Evolutionary conservation across 1,140 invertebrate genomes (phyloP).

Genomic region (Sinella curviseta): DNA sequence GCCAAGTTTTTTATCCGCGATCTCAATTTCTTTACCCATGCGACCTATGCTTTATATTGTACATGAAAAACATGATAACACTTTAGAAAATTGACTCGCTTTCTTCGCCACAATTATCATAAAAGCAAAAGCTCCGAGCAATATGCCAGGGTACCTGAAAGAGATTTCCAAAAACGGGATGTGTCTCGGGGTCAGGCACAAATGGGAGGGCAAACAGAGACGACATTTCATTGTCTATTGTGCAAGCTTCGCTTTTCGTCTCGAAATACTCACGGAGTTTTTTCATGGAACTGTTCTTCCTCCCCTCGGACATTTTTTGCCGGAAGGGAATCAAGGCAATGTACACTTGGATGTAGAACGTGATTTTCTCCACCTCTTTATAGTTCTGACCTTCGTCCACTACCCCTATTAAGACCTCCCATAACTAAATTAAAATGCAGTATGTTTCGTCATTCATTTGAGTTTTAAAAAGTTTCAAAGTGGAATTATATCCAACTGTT

Average conservation of each 20-base stretch:
- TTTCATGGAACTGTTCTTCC: slow-evolving; percentile 8
- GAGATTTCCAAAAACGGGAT: slow-evolving; percentile 18
- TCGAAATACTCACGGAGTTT: slow-evolving; percentile 30
- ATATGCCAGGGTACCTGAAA: neutral
- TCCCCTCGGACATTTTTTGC: slow-evolving; percentile 1
- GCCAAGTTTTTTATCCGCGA: neutral
- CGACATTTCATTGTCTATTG: slow-evolving; percentile 37
- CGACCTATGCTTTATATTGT: slow-evolving; percentile 1
- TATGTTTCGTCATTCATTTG: neutral
- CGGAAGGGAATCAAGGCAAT: slow-evolving; percentile 31
- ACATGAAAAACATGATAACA: neutral
- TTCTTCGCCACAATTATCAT: neutral
- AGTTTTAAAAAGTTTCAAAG: no score
- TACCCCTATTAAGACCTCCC: neutral
- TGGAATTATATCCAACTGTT: no score
- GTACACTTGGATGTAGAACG: slow-evolving; percentile 35
- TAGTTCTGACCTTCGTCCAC: neutral
- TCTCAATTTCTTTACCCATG: slow-evolving; percentile 2
- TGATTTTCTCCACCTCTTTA: slow-evolving; percentile 28
- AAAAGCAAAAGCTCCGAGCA: neutral
- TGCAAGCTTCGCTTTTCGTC: slow-evolving; percentile 21
- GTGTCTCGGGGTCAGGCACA: slow-evolving; percentile 34
- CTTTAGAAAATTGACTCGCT: no score
- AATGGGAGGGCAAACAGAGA: slow-evolving; percentile 45
- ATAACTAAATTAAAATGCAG: slow-evolving; percentile 19